Base-by-base conservation (phyloP, 2,888 invertebrate species). In the Drosophila testacea region DNA sequence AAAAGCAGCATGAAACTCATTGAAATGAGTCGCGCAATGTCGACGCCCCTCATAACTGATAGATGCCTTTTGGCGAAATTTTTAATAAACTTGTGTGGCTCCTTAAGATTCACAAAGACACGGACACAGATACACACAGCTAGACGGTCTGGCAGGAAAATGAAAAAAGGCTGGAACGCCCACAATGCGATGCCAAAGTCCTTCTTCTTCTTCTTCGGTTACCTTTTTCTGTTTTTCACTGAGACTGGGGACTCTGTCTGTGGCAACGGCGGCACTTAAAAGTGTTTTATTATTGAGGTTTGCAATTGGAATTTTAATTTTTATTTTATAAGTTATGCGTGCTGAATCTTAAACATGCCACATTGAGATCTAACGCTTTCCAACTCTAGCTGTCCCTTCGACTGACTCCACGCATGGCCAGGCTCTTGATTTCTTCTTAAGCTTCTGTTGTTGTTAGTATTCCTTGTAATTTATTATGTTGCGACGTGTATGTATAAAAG, bases 261-360 rank as follows among this genome's bases (percentile, higher is more conserved):
- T 39, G 63, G 44, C 59, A 38, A 60, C 47, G 62, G 42, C 60
- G 69, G 83, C 79, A 81, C 79, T 86, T 78, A 73, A 87, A 83
- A 83, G 81, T 85, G 85, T 84, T 88, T 87, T 87, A 82, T 78
- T 83, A 81, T 84, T 77, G 79, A 65, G 79, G 84, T 77, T 81
- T 86, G 77, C 83, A 77, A 81, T 78, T 81, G 84, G 87, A 87
- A 87, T 87, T 87, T 87, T 86, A 88, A 87, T 87, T 87, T 83
- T 73, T 80, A 88, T 87, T 88, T 88, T 77, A 88, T 87, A 87
- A 80, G 84, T 77, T 78, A 83, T 88, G 86, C 77, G 75, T 66
- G 68, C 59, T 76, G 89, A 87, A 85, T 89, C 83, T 80, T 76
- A 85, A 88, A 72, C 73, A 81, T 65, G 77, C 76, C 57, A 44